Evolutionary conservation across 2,797 vertebrate genomes (phyloP).

Genomic region (Darevskia nairensis): DNA sequence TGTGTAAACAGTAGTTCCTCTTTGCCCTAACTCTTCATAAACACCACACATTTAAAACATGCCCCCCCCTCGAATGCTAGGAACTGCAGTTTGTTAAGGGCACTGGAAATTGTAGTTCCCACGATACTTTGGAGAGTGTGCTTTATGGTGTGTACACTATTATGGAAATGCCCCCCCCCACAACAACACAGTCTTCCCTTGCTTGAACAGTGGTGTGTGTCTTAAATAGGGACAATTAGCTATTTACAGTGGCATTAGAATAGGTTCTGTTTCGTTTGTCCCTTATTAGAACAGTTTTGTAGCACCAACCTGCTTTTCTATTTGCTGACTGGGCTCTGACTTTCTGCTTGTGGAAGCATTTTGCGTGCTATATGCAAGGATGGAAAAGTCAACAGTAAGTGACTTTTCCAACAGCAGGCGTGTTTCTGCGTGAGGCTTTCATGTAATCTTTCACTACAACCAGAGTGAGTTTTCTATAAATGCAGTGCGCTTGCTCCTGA

Average conservation of each 20-base stretch:
- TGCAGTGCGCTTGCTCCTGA: not conserved
- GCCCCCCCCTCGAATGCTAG: too few relatives aligned
- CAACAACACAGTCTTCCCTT: constrained; percentile 39
- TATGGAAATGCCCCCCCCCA: too few relatives aligned
- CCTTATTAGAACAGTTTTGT: not conserved
- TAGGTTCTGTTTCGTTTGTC: not conserved
- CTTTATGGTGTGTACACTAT: too few relatives aligned
- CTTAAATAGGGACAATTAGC: not conserved
- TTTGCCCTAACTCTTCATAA: not conserved
- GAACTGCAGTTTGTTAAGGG: too few relatives aligned
- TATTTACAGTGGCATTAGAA: constrained; percentile 50
- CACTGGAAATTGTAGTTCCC: too few relatives aligned
- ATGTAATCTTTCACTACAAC: not conserved
- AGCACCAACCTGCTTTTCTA: accelerated
- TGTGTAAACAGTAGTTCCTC: not conserved
- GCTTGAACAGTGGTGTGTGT: constrained; percentile 43
- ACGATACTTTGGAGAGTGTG: too few relatives aligned
- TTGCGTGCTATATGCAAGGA: not conserved
- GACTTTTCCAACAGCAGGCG: constrained; percentile 14
- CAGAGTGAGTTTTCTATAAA: not conserved
- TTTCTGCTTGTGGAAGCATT: not conserved
- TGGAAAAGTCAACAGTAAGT: constrained; percentile 39
- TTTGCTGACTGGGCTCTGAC: not conserved
- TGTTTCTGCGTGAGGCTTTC: not conserved
- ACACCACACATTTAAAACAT: too few relatives aligned